Conservation (phyloP, 2,113 vertebrate species). For the Piaya cayana region DNA sequence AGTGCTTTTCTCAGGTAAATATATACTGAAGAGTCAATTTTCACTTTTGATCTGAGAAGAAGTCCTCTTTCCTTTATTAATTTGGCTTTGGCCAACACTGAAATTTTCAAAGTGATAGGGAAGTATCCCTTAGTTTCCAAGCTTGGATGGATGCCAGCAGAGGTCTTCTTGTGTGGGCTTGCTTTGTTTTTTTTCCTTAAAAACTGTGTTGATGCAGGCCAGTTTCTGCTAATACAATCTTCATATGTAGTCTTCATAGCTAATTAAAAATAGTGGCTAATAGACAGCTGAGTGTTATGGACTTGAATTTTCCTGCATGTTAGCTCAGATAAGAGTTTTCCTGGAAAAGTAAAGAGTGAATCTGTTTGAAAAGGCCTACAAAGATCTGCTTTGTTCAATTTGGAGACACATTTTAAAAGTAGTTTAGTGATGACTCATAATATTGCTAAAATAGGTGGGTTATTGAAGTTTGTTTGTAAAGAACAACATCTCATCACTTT, state of each 20-base stretch:
- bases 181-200: conserved; percentile 45
- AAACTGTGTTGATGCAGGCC: conserved; percentile 13
- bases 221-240: neutral
- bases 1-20: neutral
- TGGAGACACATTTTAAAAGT: neutral
- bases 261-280: conserved; percentile 33
- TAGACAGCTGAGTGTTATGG: neutral
- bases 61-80: neutral
- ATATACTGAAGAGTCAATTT: neutral
- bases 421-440: neutral
- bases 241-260: neutral
- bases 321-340: neutral
- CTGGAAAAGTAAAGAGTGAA: neutral
- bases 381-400: neutral
- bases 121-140: neutral
- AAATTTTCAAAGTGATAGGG: neutral
- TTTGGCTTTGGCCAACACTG: neutral
- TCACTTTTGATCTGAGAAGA: neutral
- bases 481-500: neutral
- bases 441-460: neutral
- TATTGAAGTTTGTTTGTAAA: neutral
- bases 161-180: conserved; percentile 9
- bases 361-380: neutral
- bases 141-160: neutral
- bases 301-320: neutral